Evolutionary conservation across 2,113 vertebrate species (phyloP).

Genomic region (Nestor notabilis): DNA sequence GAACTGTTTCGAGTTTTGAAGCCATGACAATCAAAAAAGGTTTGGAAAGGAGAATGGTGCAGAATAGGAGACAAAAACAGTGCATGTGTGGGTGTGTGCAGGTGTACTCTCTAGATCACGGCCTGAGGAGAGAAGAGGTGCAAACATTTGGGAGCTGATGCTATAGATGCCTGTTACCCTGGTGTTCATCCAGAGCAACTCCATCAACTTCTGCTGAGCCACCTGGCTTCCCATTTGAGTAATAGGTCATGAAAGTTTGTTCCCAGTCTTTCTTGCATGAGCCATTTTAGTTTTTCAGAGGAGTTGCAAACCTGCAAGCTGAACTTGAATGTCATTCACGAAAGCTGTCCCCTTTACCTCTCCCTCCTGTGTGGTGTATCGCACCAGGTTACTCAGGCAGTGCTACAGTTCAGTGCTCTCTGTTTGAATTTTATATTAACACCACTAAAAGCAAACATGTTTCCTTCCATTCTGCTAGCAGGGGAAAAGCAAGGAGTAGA

Average conservation of each 20-base stretch:
- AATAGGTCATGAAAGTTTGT: not conserved
- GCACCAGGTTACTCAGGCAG: not conserved
- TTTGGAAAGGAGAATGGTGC: not conserved
- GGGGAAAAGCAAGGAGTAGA: not conserved
- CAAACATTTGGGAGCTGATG: not conserved
- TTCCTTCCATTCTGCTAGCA: not conserved
- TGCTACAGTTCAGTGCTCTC: not conserved
- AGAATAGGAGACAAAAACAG: not conserved
- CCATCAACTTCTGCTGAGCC: not conserved
- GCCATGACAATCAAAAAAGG: not conserved
- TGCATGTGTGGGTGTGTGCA: not conserved
- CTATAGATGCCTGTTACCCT: not conserved
- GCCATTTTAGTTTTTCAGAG: not conserved
- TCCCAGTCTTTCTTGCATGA: not conserved
- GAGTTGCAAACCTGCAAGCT: not conserved
- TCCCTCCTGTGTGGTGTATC: accelerated
- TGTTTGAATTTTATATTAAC: not conserved
- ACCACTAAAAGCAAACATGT: not conserved
- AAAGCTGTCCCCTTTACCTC: not conserved
- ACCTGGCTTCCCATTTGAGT: not conserved
- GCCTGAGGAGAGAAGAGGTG: not conserved
- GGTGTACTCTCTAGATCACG: not conserved
- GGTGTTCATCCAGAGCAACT: not conserved
- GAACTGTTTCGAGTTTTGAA: not conserved
- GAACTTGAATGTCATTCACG: not conserved